Evolutionary conservation across 2,113 vertebrate genomes (phyloP).

Genomic region (Labrus mixtus): DNA sequence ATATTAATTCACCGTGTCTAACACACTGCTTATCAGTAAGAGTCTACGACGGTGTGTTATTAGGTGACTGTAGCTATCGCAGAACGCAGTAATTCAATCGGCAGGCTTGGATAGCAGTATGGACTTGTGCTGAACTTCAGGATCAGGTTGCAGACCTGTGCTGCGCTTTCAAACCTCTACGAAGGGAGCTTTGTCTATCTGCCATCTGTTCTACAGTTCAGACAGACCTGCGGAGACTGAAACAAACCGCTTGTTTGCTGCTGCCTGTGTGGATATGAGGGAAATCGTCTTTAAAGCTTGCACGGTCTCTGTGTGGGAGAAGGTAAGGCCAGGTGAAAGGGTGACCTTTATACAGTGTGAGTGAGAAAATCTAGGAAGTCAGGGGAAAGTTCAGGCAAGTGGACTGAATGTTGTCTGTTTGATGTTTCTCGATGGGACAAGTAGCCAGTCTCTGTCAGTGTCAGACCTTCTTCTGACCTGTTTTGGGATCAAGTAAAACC

Average conservation of each 20-base stretch:
- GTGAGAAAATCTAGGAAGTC: conserved; percentile 11
- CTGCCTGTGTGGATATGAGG: conserved; percentile 78
- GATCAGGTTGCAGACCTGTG: conserved; percentile 74
- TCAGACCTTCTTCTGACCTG: not conserved
- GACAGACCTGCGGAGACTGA: conserved; percentile 29
- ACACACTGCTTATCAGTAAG: conserved; percentile 32
- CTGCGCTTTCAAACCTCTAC: conserved; percentile 43
- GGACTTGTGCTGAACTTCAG: conserved; percentile 66
- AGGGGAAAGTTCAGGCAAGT: not conserved
- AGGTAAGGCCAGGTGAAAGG: conserved; percentile 75
- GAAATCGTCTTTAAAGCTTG: conserved; percentile 82
- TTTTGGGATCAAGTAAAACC: not conserved
- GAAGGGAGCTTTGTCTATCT: conserved; percentile 24
- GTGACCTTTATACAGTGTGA: not conserved
- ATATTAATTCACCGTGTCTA: conserved; percentile 52
- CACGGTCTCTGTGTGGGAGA: conserved; percentile 83
- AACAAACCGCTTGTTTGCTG: conserved; percentile 1
- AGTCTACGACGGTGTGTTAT: conserved; percentile 49
- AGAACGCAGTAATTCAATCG: conserved; percentile 74
- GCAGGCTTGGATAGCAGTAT: conserved; percentile 66
- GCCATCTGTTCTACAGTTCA: conserved; percentile 1
- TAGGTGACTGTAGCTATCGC: conserved; percentile 49
- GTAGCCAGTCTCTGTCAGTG: not conserved
- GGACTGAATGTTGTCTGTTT: conserved; percentile 15
- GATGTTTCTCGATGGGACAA: conserved; percentile 13